Conservation (phyloP, 2,888 invertebrate species). For the Lasioglossum pauxillum region DNA sequence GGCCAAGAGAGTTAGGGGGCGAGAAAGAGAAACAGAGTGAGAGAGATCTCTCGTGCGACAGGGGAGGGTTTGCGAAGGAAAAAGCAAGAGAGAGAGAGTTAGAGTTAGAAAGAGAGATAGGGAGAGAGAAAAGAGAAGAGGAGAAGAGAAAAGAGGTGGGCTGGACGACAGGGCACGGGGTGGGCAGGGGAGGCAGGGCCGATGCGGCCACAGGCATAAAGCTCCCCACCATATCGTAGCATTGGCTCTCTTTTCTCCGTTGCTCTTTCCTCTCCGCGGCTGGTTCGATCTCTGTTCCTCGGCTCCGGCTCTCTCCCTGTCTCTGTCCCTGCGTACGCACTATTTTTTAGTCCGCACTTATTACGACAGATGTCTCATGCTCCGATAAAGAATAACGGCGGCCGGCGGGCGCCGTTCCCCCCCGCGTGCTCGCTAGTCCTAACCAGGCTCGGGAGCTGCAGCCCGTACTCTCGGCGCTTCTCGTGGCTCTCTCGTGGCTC, state of each 20-base stretch:
- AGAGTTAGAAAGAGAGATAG: constrained; percentile 25
- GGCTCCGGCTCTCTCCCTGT: constrained; percentile 72
- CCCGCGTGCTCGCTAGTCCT: constrained; percentile 72
- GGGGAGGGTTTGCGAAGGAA: constrained; percentile 36
- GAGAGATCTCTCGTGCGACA: constrained; percentile 27
- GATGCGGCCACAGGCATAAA: constrained; percentile 71
- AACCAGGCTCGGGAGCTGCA: constrained; percentile 75
- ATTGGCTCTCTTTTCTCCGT: constrained; percentile 57
- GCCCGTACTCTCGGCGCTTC: constrained; percentile 68
- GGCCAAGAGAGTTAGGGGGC: constrained; percentile 21
- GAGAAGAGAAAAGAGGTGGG: constrained; percentile 47
- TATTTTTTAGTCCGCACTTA: constrained; percentile 88
- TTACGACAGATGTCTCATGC: constrained; percentile 89
- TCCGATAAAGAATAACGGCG: constrained; percentile 83
- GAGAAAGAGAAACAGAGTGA: constrained; percentile 48
- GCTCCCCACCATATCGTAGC: constrained; percentile 65
- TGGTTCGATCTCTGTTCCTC: constrained; percentile 33
- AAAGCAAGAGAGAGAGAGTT: constrained; percentile 24
- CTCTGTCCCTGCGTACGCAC: constrained; percentile 86
- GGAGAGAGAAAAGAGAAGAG: constrained; percentile 38
- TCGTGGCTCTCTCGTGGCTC: constrained; percentile 61
- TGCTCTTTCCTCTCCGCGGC: constrained; percentile 67
- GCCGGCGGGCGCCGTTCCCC: constrained; percentile 65
- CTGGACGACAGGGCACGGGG: constrained; percentile 33
- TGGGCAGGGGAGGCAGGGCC: constrained; percentile 66